phyloP scores from a whole-genome alignment of 2,888 invertebrate species.

The Adineta ricciae region DNA sequence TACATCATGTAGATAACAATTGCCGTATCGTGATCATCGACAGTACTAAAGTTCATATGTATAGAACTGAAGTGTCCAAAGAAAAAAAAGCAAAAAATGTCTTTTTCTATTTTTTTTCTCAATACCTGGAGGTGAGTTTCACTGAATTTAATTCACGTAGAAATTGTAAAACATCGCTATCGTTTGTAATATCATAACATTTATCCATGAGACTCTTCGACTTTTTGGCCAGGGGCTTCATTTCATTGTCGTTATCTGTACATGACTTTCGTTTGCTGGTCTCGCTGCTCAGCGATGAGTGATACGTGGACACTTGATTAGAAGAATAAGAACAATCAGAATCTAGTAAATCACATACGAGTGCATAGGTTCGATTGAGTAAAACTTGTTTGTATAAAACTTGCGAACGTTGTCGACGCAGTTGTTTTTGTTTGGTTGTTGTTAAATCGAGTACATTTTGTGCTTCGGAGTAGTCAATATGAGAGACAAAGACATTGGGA shows the following conservation, averaged over 20 bases:
- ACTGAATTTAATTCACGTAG: not conserved
- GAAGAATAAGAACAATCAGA: not conserved
- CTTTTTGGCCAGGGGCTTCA: not conserved
- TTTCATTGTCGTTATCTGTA: not conserved
- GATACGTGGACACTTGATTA: not conserved
- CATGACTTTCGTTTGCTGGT: not conserved
- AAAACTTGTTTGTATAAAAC: not conserved
- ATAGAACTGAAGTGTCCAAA: conserved; percentile 8
- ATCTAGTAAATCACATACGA: conserved; percentile 16
- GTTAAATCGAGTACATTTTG: not conserved
- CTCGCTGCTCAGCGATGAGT: not conserved
- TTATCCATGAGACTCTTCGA: not conserved
- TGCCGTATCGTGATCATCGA: not conserved
- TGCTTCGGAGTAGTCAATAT: not conserved
- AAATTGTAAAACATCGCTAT: not conserved
- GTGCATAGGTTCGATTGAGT: conserved; percentile 4
- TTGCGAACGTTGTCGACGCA: not conserved
- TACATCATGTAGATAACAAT: not conserved
- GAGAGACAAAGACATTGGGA: not conserved
- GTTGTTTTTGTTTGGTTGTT: conserved; percentile 10
- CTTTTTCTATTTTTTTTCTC: not conserved
- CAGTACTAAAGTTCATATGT: not conserved
- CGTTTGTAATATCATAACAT: not conserved
- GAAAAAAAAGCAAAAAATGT: not conserved
- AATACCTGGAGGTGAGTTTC: not conserved